These are phyloP conservation scores for Drosophila repletoides DNA, from an alignment of 1,140 invertebrate species.

Conservation along the genomic window DNA sequence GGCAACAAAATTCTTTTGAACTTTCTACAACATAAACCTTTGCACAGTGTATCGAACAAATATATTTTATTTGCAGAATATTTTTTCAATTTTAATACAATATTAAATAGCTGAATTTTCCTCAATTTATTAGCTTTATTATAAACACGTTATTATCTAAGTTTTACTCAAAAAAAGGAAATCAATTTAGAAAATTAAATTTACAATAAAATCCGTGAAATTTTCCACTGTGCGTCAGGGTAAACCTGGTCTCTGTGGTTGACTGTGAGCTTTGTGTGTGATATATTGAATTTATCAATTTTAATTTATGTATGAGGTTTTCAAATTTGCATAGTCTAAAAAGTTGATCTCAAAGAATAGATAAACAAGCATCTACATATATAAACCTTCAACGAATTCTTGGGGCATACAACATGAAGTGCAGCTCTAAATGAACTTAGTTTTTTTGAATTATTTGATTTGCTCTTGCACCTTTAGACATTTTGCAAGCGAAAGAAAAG, in stretches of 20 bases:
- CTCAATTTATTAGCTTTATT: no score
- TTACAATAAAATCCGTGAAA: no score
- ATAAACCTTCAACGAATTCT: background rate
- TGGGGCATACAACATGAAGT: background rate
- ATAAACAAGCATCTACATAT: no score
- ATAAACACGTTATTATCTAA: no score
- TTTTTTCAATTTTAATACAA: no score
- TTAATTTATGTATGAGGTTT: slow-evolving; percentile 43
- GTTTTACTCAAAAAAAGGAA: no score
- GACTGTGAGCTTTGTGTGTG: slow-evolving; percentile 42
- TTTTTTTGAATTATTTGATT: background rate
- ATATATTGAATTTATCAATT: slow-evolving; percentile 66
- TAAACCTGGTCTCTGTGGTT: slow-evolving; percentile 15
- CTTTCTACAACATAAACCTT: slow-evolving; percentile 27
- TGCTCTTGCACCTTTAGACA: background rate
- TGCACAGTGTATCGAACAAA: no score
- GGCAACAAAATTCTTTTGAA: slow-evolving; percentile 59
- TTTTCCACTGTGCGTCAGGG: no score
- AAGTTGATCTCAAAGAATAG: background rate
- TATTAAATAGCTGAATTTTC: no score
- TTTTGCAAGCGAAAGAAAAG: background rate
- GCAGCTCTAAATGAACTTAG: background rate
- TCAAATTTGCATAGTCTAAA: slow-evolving; percentile 35
- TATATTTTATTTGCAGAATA: no score
- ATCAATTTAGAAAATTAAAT: no score